Percentiles rank a stretch among this genome's conserved stretches.
Evolutionary conservation across 2,113 vertebrate species (phyloP).

Genomic region (Climacteris rufus): DNA sequence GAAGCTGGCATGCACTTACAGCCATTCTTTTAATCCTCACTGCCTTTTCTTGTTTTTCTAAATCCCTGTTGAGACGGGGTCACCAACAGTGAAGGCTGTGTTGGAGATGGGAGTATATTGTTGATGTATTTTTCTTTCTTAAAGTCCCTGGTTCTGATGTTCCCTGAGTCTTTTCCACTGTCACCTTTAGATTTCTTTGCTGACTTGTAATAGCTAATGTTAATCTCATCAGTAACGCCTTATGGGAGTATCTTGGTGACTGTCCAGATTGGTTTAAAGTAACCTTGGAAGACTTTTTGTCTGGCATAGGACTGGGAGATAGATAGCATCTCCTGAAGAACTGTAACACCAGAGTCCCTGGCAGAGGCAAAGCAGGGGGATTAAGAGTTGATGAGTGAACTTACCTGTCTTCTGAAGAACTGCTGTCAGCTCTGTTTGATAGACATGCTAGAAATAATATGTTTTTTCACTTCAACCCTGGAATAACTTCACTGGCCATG

Average conservation of each 20-base stretch:
- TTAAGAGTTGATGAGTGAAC: background rate
- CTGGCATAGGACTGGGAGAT: background rate
- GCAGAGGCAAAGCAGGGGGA: background rate
- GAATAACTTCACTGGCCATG: background rate
- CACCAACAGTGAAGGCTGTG: background rate
- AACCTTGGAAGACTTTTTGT: background rate
- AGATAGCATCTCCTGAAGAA: background rate
- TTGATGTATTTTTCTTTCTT: background rate
- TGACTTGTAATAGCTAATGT: background rate
- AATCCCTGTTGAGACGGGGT: background rate
- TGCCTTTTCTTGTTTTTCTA: conserved; percentile 5
- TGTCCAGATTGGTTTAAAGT: background rate
- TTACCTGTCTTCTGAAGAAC: background rate
- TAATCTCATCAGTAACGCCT: background rate
- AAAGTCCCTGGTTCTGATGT: background rate
- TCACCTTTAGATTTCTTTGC: background rate
- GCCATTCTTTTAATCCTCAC: background rate
- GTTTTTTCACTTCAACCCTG: background rate
- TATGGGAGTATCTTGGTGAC: background rate
- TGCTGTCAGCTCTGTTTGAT: background rate
- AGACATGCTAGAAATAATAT: background rate
- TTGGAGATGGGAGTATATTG: background rate
- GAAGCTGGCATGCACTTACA: background rate
- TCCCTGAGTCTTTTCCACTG: background rate
- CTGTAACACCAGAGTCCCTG: background rate